Conservation (phyloP, 2,888 invertebrate genomes). For the Xylocampa areola region DNA sequence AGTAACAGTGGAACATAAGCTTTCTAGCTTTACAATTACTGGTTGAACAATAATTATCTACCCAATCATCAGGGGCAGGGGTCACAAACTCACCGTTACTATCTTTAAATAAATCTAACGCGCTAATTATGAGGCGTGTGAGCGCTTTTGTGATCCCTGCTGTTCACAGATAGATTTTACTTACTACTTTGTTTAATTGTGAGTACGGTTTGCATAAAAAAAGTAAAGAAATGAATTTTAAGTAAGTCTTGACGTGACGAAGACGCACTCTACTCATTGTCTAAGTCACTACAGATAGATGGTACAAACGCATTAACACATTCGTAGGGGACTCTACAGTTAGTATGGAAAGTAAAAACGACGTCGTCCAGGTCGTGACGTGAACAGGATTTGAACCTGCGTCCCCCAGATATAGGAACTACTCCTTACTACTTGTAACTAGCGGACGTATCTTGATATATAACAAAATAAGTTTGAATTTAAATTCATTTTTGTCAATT, state of each 20-base stretch:
- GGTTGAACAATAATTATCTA: neutral
- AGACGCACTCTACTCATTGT: too few species aligned
- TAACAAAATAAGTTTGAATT: too few species aligned
- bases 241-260: neutral
- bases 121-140: neutral
- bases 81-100: constrained; percentile 13
- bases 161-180: neutral
- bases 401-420: too few species aligned
- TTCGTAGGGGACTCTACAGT: too few species aligned
- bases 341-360: too few species aligned
- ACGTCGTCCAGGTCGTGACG: too few species aligned
- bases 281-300: too few species aligned
- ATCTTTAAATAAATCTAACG: constrained; percentile 16
- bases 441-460: too few species aligned
- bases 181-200: neutral
- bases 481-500: too few species aligned
- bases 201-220: neutral
- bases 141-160: neutral
- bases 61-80: constrained; percentile 17
- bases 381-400: too few species aligned
- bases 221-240: neutral
- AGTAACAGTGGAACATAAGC: constrained; percentile 11
- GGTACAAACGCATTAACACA: too few species aligned
- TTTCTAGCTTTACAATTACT: constrained; percentile 26
- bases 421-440: too few species aligned